Percentiles rank a stretch among this genome's conserved stretches.
Evolutionary conservation across 2,113 vertebrate species (phyloP).

Genomic region (Hyperopisus bebe): DNA sequence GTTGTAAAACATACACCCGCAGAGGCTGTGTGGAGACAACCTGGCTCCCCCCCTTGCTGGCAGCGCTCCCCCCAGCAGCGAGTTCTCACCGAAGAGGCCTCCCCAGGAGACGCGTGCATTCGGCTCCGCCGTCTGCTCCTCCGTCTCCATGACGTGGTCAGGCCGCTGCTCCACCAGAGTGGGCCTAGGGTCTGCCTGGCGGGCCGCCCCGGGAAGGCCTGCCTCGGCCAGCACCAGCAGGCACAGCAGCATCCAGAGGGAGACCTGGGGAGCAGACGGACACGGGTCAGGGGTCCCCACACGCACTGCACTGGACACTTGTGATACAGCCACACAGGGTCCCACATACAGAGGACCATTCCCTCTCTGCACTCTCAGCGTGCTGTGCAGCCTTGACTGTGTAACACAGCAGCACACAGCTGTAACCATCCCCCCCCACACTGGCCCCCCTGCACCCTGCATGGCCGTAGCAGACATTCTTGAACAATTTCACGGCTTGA

Average conservation of each 20-base stretch:
- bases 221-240: constrained; percentile 59
- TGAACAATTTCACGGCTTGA: neutral
- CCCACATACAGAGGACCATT: neutral
- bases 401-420: neutral
- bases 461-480: neutral
- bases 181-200: constrained; percentile 35
- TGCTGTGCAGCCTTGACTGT: neutral
- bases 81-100: constrained; percentile 50
- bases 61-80: neutral
- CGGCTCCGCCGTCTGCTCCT: constrained; percentile 35
- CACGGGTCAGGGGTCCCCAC: neutral
- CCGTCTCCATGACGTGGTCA: constrained; percentile 48
- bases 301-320: neutral
- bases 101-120: constrained; percentile 55
- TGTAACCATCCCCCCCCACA: neutral
- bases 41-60: neutral
- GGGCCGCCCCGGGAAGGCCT: constrained; percentile 37
- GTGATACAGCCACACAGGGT: neutral
- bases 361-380: neutral
- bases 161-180: constrained; percentile 45
- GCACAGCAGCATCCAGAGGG: constrained; percentile 58
- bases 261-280: constrained; percentile 44
- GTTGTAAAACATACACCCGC: neutral
- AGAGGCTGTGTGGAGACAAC: neutral
- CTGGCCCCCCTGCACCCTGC: neutral